Base-by-base conservation (phyloP, 1,140 invertebrate genomes). In the Steinernema feltiae region DNA sequence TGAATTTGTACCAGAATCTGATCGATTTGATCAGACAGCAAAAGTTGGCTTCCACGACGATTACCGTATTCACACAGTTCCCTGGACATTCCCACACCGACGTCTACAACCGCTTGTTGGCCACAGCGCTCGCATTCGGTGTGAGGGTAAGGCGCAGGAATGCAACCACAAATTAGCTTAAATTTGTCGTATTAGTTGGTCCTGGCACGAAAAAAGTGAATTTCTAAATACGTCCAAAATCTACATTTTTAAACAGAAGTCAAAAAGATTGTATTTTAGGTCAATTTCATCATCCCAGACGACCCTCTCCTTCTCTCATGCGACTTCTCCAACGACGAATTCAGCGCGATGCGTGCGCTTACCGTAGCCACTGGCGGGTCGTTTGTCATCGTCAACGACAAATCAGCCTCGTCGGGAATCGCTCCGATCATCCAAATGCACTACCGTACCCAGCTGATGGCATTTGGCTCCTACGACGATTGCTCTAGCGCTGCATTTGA, bases 231-330 rank as follows among this genome's bases (percentile, higher is more conserved):
- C n/a, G n/a, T n/a, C n/a, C n/a, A n/a, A n/a, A n/a, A n/a, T n/a
- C n/a, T n/a, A n/a, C n/a, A n/a, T n/a, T n/a, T n/a, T n/a, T n/a
- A n/a, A n/a, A n/a, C 3, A 63, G 24, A 7, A 27, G 12, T 17
- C 53, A 7, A 17, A n/a, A 3, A 63, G 3, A 15, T 63, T 7
- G 7, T 27, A 3, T 63, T 63, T 27, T 21, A 63, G 53, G 3
- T 63, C 53, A 63, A 63, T 21, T 63, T 78, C 69, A 35, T 75
- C 24, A 32, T 75, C 53, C 46, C 74, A 69, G n/a, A 46, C n/a
- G 1, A 30, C 74, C 29, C 70, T 72, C 77, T 78, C 71, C 30
- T 71, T 35, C 29, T 78, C 70, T 15, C 18, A 35, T 21, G 48
- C 72, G 27, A 48, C 74, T 41, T 76, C 53, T 15, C 53, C 53